Conservation (phyloP, 2,888 invertebrate species). For the Nemotelus pantherinus region DNA sequence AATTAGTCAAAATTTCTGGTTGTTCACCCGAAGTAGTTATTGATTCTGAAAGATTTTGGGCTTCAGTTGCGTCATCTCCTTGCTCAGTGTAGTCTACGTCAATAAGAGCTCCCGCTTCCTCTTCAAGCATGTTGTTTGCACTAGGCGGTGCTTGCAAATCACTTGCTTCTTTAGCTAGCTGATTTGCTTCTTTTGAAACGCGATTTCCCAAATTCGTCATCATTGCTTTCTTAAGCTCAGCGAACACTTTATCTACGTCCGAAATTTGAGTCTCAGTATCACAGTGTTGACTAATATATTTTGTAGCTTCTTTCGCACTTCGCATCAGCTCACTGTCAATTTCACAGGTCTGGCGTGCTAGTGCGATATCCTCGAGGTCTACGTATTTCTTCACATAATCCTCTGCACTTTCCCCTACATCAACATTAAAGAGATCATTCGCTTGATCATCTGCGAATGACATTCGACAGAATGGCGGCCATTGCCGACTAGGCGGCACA, state of each 20-base stretch:
- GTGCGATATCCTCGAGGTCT: conserved; percentile 57
- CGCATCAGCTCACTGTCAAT: conserved; percentile 20
- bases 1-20: too few relatives aligned
- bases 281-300: background rate
- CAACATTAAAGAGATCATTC: conserved; percentile 25
- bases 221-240: conserved; percentile 3
- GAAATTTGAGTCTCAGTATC: background rate
- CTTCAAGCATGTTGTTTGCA: background rate
- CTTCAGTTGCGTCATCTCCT: too few relatives aligned
- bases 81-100: background rate
- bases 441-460: conserved; percentile 6
- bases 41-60: too few relatives aligned
- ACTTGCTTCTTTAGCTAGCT: too few relatives aligned
- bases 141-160: too few relatives aligned
- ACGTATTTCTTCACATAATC: conserved; percentile 60
- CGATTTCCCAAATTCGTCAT: background rate
- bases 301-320: conserved; percentile 23
- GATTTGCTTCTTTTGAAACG: too few relatives aligned
- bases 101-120: background rate
- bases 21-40: too few relatives aligned
- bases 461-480: conserved; percentile 47
- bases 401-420: conserved; percentile 47
- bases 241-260: background rate
- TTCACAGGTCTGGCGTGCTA: conserved; percentile 43
- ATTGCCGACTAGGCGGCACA: conserved; percentile 48